Evolutionary conservation across 2,113 vertebrate genomes (phyloP), one percentile per base, ranked within the genome.

Genomic region (Collichthys lucidus): DNA sequence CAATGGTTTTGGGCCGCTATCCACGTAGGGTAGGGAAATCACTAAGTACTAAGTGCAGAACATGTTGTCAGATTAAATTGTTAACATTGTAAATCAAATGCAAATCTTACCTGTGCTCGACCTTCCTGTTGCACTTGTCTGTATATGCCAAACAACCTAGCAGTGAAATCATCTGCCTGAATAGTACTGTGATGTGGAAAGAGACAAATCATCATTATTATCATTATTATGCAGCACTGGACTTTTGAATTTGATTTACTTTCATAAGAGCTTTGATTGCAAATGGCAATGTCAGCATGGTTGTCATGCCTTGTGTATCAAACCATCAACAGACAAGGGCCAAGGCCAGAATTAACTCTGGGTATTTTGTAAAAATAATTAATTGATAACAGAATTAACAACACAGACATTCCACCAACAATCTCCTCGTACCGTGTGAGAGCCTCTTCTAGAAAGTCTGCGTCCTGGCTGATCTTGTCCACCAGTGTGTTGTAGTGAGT

Each of bases 401-500:
- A 8, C 4, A 46, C 44, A 20, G n/a, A 24, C 15, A 10, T 5
- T 11, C 24, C 15, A 26, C 24, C n/a, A 46, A 35, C 44, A 29
- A 19, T 24, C 40, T 4, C 17, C 29, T 26, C 24, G 24, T 8
- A 99, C 98, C 97, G 97, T n/a, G 95, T 93, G 4, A 99, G 95
- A 68, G 96, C 94, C 16, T 85, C 87, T 55, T 96, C 94, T 79
- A 99, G 91, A 74, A 99, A 99, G 67, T 92, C 88, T 11, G 89
- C 3, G 29, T 97, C 95, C 86, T 95, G 97, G 86, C 97, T 98
- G 84, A 99, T 95, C 29, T 90, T 92, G 92, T 99, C 98, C 87
- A 99, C 95, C 61, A 99, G 92, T 4, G 94, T 89, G 83, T 99
- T 99, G 88, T 96, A 99, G 77, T 97, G 96, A 29, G 91, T 95